Percentiles rank a stretch among this genome's conserved stretches.
These are phyloP conservation scores for Ceratina japonica DNA, from an alignment of 1,140 invertebrate species.

Conservation along the genomic window DNA sequence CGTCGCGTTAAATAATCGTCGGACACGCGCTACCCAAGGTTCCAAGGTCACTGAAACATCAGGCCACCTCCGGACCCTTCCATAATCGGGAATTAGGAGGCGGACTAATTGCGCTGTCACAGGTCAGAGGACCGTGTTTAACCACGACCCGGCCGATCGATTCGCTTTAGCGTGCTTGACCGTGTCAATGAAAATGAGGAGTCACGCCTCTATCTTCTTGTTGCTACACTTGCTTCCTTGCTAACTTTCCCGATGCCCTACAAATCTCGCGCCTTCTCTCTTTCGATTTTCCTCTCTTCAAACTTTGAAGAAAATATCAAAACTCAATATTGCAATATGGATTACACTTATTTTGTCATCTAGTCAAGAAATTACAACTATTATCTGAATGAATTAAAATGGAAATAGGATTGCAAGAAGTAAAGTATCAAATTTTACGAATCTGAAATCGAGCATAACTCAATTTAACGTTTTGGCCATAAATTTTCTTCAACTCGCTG, in stretches of 20 bases:
- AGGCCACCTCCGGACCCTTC: constrained; percentile 7
- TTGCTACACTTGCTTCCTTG: background rate
- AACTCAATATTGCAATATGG: no score
- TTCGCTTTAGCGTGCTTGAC: background rate
- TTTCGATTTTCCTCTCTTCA: no score
- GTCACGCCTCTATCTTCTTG: background rate
- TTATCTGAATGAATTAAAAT: no score
- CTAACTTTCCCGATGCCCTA: background rate
- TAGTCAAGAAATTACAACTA: no score
- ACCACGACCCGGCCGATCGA: background rate
- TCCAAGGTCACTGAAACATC: constrained; percentile 45
- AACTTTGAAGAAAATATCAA: no score
- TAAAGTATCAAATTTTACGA: no score
- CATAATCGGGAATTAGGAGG: constrained; percentile 10
- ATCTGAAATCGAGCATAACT: no score
- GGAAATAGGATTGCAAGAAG: no score
- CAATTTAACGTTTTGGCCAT: no score
- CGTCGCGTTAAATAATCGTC: constrained; percentile 60
- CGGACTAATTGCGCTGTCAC: constrained; percentile 24
- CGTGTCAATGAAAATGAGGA: background rate
- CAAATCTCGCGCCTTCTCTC: no score
- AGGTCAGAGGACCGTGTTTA: constrained; percentile 12
- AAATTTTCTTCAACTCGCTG: background rate
- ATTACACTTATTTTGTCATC: no score
- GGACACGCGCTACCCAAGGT: constrained; percentile 11